Base-by-base conservation (phyloP, 2,888 invertebrate species). In the Luperina testacea region DNA sequence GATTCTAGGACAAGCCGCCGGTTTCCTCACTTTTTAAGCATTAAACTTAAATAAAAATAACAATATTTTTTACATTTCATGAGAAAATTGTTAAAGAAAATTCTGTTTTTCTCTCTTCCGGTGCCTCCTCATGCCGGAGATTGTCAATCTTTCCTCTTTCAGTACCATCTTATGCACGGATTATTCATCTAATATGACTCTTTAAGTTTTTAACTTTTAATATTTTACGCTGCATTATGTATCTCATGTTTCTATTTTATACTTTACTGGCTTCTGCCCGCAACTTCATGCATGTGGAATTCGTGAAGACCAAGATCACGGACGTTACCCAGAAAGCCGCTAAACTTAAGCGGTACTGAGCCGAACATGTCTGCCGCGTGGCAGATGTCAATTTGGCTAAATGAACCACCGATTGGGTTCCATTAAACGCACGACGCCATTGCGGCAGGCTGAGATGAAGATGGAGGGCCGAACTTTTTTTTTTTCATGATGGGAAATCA, bases 61-160 rank as follows among this genome's bases (percentile, higher is more conserved):
- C 38, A 57, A 63, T 1, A 20, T 64, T 7, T 38, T 32, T 7
- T n/a, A 38, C 9, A 61, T 77, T 27, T 0, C 61, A 51, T 2
- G 11, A 53, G 51, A 53, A 57, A 45, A 53, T 53, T 53, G 3
- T n/a, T 17, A 24, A 32, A 15, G 53, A 64, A 57, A 38, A 15
- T 61, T 24, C 0, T 20, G 48, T 59, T 61, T 4, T 32, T 67
- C 38, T 24, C 32, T 64, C 27, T 42, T 9, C 38, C 38, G 5
- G 32, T 24, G 24, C 32, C 51, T 51, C 72, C 72, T 38, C 2
- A 17, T 5, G 13, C 78, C 83, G 78, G 81, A 83, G 78, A 81
- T 81, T 78, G 63, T n/a, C 51, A 81, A 83, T 81, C 51, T 78
- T 27, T 5, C 15, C 24, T 59, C 42, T 59, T 63, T 32, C 57